Evolutionary conservation across 2,113 vertebrate species (phyloP).

Genomic region (Neoarius graeffei): DNA sequence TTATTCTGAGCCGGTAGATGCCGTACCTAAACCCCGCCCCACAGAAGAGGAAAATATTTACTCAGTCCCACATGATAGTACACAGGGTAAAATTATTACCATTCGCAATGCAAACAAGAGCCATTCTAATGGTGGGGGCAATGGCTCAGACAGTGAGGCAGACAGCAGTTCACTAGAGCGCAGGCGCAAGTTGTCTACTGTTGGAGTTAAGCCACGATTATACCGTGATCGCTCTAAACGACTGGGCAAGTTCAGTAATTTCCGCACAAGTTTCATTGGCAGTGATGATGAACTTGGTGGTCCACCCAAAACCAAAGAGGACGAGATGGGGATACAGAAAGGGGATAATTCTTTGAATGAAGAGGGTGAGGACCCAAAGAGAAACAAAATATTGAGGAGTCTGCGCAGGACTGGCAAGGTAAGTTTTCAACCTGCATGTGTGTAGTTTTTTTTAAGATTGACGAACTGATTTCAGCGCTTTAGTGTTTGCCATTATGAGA

Average conservation of each 20-base stretch:
- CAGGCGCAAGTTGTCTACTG: constrained; percentile 75
- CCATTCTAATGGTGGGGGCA: constrained; percentile 85
- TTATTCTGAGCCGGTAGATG: constrained; percentile 93
- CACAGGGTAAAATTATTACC: constrained; percentile 97
- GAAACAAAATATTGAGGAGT: constrained; percentile 88
- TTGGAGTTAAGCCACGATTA: constrained; percentile 78
- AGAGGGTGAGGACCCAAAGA: constrained; percentile 85
- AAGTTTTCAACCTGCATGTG: neutral
- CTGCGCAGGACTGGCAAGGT: constrained; percentile 90
- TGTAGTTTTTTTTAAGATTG: neutral
- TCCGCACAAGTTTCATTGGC: constrained; percentile 87
- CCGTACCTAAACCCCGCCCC: constrained; percentile 84
- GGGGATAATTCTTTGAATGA: constrained; percentile 83
- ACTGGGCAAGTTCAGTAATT: constrained; percentile 87
- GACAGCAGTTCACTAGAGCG: constrained; percentile 91
- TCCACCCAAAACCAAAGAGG: constrained; percentile 81
- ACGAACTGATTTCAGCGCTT: neutral
- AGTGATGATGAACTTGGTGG: constrained; percentile 90
- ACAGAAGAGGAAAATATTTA: constrained; percentile 96
- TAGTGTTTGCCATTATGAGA: neutral
- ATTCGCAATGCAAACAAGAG: constrained; percentile 91
- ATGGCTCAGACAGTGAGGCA: constrained; percentile 92
- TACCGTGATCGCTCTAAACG: constrained; percentile 87
- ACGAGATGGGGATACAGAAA: constrained; percentile 81
- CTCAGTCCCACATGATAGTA: constrained; percentile 94